Conservation (phyloP, 35 echinoderm and acorn worm genomes). For the Acanthaster planci region DNA sequence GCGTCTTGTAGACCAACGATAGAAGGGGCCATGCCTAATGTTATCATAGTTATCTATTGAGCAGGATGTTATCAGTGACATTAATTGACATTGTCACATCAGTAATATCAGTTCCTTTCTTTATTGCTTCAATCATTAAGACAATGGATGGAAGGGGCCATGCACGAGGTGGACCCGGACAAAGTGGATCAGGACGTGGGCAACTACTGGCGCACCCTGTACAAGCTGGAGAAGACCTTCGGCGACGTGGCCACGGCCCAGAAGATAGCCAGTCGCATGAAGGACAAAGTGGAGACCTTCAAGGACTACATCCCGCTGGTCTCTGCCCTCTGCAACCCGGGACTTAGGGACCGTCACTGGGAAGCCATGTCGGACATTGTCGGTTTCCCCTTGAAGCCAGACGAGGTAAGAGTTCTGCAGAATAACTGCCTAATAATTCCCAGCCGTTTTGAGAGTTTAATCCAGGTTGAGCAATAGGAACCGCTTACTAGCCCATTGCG, state of each 20-base stretch:
- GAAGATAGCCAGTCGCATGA: conserved; percentile 90
- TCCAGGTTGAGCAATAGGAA: too few species aligned
- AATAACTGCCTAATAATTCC: too few species aligned
- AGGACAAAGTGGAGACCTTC: conserved; percentile 91
- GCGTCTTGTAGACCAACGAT: too few species aligned
- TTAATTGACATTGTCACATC: too few species aligned
- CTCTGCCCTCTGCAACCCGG: conserved; percentile 76
- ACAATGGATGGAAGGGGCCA: conserved; percentile 86
- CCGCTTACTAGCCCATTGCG: too few species aligned
- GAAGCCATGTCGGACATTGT: conserved; percentile 85
- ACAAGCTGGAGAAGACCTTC: conserved; percentile 90
- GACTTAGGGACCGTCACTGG: conserved; percentile 92
- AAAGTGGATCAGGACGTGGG: conserved; percentile 73
- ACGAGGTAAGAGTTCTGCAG: conserved; percentile 69
- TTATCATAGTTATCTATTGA: too few species aligned
- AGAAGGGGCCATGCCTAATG: too few species aligned
- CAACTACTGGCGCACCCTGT: conserved; percentile 92
- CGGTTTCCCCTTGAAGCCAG: conserved; percentile 88
- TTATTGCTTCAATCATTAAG: conserved; percentile 7
- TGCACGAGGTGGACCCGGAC: conserved; percentile 88
- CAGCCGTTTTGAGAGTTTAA: too few species aligned
- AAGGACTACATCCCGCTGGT: conserved; percentile 89
- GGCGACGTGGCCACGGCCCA: conserved; percentile 64
- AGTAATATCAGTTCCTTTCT: too few species aligned
- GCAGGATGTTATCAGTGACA: too few species aligned